Percentiles rank a stretch among this genome's conserved stretches.
phyloP scores from a whole-genome alignment of 30 jellyfish, hydroid and myxozoan genomes.

The Sanderia malayensis region DNA sequence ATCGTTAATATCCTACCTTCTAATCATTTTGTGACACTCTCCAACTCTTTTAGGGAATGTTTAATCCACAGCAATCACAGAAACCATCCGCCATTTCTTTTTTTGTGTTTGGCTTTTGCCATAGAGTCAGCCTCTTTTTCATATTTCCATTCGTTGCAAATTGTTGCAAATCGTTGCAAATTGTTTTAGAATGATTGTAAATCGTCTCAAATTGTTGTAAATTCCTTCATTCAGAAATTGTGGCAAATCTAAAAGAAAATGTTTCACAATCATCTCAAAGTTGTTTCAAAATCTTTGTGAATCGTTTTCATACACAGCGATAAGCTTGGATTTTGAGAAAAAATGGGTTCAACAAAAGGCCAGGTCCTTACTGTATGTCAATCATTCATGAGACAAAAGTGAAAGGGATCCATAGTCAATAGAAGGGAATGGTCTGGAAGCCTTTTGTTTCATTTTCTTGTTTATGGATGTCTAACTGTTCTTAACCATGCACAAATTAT shows the following conservation, averaged over 20 bases:
- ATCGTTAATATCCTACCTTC: background rate
- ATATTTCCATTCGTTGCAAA: background rate
- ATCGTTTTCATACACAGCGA: background rate
- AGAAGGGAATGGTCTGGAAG: constrained; percentile 1
- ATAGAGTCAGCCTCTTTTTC: constrained; percentile 3
- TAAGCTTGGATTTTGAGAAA: too few species aligned
- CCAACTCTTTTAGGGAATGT: background rate
- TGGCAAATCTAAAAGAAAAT: background rate
- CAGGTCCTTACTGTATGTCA: background rate
- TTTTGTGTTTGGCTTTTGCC: background rate
- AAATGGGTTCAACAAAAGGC: background rate
- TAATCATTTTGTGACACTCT: background rate
- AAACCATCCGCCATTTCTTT: constrained; percentile 2
- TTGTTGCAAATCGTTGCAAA: background rate
- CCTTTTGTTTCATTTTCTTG: background rate
- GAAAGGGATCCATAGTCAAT: background rate
- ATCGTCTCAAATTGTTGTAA: background rate
- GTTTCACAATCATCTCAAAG: background rate
- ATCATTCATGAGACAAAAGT: background rate
- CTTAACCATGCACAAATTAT: background rate
- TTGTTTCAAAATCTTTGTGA: background rate
- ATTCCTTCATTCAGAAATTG: too few species aligned
- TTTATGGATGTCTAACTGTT: background rate
- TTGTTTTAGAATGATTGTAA: background rate
- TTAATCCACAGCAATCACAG: background rate